A percentile compares a stretch with the other conserved stretches of the same genome.
phyloP scores from a whole-genome alignment of 2,888 invertebrate species.

The Erannis defoliaria region DNA sequence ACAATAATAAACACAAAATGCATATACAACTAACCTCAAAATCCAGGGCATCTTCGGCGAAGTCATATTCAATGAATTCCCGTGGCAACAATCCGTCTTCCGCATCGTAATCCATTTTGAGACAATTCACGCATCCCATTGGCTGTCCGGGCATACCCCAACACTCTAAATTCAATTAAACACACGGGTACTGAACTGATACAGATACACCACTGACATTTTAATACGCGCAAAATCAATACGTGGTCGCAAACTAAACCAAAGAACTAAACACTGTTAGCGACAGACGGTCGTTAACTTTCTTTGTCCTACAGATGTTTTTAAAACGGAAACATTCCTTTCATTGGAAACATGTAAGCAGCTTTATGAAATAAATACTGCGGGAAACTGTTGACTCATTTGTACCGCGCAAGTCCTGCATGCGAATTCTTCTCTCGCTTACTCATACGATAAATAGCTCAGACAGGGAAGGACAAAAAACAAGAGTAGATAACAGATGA shows the following conservation, averaged over 20 bases:
- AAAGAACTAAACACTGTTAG: background rate
- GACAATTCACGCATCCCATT: constrained; percentile 72
- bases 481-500: constrained; percentile 21
- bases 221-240: constrained; percentile 31
- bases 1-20: constrained; percentile 26
- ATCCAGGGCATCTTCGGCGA: constrained; percentile 80
- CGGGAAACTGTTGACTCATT: background rate
- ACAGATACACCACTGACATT: constrained; percentile 30
- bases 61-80: constrained; percentile 77
- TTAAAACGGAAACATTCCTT: constrained; percentile 10
- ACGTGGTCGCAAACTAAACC: background rate
- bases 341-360: constrained; percentile 17
- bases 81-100: constrained; percentile 74
- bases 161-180: constrained; percentile 25
- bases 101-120: constrained; percentile 73
- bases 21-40: constrained; percentile 74
- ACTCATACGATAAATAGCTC: constrained; percentile 6
- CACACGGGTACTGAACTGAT: constrained; percentile 18
- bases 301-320: constrained; percentile 15
- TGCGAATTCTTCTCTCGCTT: constrained; percentile 18
- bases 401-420: constrained; percentile 8
- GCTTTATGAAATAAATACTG: constrained; percentile 4
- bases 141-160: constrained; percentile 40
- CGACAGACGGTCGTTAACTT: constrained; percentile 5
- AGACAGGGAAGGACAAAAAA: constrained; percentile 7